Evolutionary conservation across 1,140 invertebrate species (phyloP).

Genomic region (Paramacrobiotus metropolitanus): DNA sequence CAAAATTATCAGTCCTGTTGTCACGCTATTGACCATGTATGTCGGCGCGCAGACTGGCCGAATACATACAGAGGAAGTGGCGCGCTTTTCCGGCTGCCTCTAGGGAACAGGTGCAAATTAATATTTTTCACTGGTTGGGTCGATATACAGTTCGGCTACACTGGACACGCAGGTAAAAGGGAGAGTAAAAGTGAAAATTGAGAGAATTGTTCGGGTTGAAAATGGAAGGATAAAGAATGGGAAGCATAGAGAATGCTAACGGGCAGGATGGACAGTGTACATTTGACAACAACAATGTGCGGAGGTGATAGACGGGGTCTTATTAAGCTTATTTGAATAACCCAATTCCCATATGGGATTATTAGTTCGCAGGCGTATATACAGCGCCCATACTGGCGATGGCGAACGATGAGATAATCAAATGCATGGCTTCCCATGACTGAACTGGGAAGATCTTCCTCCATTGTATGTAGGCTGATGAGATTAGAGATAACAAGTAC

Average conservation of each 20-base stretch:
- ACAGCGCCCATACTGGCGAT: not conserved
- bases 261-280: too few relatives aligned
- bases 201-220: not conserved
- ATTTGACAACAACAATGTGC: not conserved
- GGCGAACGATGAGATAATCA: not conserved
- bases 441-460: too few relatives aligned
- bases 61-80: too few relatives aligned
- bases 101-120: conserved; percentile 1
- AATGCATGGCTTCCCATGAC: not conserved
- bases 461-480: not conserved
- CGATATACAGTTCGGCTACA: too few relatives aligned
- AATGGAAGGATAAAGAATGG: not conserved
- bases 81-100: not conserved
- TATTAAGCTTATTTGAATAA: conserved; percentile 4
- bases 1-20: not conserved
- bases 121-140: not conserved
- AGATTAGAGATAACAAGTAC: too few relatives aligned
- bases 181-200: too few relatives aligned
- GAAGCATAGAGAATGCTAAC: too few relatives aligned
- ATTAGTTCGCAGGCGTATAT: not conserved
- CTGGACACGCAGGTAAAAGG: too few relatives aligned
- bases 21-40: not conserved
- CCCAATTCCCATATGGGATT: not conserved
- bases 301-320: not conserved
- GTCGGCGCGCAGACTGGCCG: too few relatives aligned